A percentile compares a stretch with the other conserved stretches of the same genome.
Evolutionary conservation across 2,888 invertebrate species (phyloP).

Genomic region (Pandemis corylana): DNA sequence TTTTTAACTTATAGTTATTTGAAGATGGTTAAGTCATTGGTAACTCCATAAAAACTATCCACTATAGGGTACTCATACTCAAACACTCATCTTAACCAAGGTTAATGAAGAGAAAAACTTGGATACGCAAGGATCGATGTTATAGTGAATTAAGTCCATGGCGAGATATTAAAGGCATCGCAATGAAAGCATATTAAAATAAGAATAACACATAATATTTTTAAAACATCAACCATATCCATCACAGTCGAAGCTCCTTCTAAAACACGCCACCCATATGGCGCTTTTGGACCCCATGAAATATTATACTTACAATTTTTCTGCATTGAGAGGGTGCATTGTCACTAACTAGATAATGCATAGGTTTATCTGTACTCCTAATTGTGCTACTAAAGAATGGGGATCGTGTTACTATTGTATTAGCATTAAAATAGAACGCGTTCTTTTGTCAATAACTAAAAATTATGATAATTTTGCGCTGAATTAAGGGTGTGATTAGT

Average conservation of each 20-base stretch:
- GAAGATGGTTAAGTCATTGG: background rate
- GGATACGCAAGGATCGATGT: too few species aligned
- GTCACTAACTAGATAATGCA: conserved; percentile 83
- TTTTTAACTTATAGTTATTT: background rate
- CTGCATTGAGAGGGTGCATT: conserved; percentile 63
- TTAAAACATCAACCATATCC: conserved; percentile 53
- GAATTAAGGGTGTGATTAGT: conserved; percentile 35
- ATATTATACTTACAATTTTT: conserved; percentile 82
- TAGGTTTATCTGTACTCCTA: conserved; percentile 79
- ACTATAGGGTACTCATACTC: too few species aligned
- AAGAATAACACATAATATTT: conserved; percentile 27
- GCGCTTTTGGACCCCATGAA: conserved; percentile 77
- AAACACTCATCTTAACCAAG: too few species aligned
- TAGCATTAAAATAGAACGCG: conserved; percentile 74
- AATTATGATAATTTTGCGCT: conserved; percentile 68
- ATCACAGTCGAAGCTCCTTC: conserved; percentile 63
- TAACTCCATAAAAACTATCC: too few species aligned
- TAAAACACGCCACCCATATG: conserved; percentile 75
- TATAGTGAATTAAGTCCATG: too few species aligned
- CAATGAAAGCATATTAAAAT: background rate
- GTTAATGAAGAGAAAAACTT: too few species aligned
- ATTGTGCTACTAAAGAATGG: conserved; percentile 76
- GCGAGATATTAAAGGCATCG: too few species aligned
- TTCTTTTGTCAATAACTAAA: conserved; percentile 71
- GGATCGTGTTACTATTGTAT: conserved; percentile 78